Evolutionary conservation across 2,113 vertebrate genomes (phyloP).

Genomic region (Electrona antarctica): DNA sequence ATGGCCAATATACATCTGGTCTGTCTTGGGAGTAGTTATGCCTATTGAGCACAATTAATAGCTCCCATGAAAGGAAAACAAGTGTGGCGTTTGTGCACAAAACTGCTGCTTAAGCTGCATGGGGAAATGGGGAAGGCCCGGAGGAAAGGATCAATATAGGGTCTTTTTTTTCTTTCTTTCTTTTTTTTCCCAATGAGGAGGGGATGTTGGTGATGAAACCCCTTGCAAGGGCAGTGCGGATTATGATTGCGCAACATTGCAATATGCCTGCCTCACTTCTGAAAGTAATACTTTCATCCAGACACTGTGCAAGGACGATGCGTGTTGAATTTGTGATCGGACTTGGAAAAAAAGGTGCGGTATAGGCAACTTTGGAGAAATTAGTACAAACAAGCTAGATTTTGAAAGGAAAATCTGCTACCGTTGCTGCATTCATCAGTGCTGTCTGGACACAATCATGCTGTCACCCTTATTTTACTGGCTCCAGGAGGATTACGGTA

Average conservation of each 20-base stretch:
- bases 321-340: constrained; percentile 70
- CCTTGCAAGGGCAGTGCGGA: constrained; percentile 73
- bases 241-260: constrained; percentile 78
- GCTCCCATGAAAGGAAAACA: constrained; percentile 73
- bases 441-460: no score
- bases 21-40: constrained; percentile 64
- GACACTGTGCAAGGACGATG: constrained; percentile 44
- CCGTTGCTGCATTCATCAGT: no score
- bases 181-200: constrained; percentile 57
- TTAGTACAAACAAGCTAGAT: neutral
- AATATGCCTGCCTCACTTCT: constrained; percentile 71
- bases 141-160: constrained; percentile 69
- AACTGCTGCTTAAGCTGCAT: constrained; percentile 77
- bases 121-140: constrained; percentile 70
- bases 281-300: constrained; percentile 72
- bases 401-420: no score
- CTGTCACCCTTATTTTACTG: no score
- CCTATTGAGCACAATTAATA: constrained; percentile 75
- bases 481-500: no score
- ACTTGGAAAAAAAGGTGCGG: constrained; percentile 28
- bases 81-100: constrained; percentile 72
- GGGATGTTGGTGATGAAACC: constrained; percentile 78
- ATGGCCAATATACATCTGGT: constrained; percentile 44
- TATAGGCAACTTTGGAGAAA: neutral
- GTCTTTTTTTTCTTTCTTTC: constrained; percentile 2